phyloP scores from a whole-genome alignment of 2,797 vertebrate species.

The Danio kyathit region DNA sequence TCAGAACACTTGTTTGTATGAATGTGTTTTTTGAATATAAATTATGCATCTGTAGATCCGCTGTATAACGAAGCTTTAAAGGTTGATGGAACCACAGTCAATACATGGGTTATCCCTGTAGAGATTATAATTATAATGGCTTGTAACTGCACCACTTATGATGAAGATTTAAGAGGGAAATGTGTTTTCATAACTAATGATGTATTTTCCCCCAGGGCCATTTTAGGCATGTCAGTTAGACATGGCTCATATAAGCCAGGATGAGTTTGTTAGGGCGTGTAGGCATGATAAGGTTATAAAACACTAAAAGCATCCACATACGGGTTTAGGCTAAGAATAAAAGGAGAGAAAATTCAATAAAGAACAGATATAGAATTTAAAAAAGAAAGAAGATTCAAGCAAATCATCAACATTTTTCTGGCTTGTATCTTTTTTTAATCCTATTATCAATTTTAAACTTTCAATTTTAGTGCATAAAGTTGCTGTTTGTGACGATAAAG shows the following conservation, averaged over 20 bases:
- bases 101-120: conserved; percentile 69
- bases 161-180: conserved; percentile 49
- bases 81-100: conserved; percentile 76
- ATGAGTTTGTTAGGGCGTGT: conserved; percentile 25
- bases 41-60: conserved; percentile 60
- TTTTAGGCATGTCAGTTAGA: conserved; percentile 41
- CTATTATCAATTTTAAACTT: too few relatives aligned
- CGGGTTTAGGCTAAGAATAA: neutral
- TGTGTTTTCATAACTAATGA: conserved; percentile 56
- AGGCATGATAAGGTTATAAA: neutral
- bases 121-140: conserved; percentile 71
- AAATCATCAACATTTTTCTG: too few relatives aligned
- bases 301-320: conserved; percentile 1
- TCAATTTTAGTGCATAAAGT: too few relatives aligned
- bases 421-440: too few relatives aligned
- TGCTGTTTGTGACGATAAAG: too few relatives aligned
- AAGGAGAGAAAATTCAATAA: neutral
- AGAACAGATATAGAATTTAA: too few relatives aligned
- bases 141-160: conserved; percentile 56
- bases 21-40: conserved; percentile 60
- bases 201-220: conserved; percentile 31
- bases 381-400: neutral
- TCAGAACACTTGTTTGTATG: conserved; percentile 25
- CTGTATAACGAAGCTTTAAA: conserved; percentile 75
- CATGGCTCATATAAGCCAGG: conserved; percentile 21